Conservation (phyloP, 2,888 invertebrate genomes). For the Brachypalpus laphriformis region DNA sequence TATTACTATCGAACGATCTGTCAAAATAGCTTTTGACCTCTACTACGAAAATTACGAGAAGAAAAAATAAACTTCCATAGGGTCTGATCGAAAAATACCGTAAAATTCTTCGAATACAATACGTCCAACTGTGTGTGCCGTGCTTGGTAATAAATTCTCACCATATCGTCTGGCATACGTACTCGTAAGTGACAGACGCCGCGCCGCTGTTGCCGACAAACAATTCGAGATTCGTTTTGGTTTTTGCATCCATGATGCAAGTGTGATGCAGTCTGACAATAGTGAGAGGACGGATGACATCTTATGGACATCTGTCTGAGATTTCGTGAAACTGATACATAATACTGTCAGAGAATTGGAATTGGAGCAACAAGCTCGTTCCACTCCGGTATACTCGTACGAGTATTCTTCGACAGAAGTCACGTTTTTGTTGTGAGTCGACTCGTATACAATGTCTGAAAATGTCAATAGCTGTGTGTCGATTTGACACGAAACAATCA, state of each 20-base stretch:
- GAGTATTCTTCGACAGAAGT: conserved; percentile 8
- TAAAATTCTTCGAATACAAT: conserved; percentile 22
- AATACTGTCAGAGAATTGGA: conserved; percentile 57
- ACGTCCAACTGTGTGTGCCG: conserved; percentile 21
- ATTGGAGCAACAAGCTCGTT: conserved; percentile 57
- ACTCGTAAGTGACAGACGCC: conserved; percentile 3
- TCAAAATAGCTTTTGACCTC: conserved; percentile 21
- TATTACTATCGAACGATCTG: conserved; percentile 6
- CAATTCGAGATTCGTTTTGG: conserved; percentile 9
- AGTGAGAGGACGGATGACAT: conserved; percentile 33
- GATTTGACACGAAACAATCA: conserved; percentile 60
- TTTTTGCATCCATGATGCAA: conserved; percentile 25
- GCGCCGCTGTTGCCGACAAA: conserved; percentile 16
- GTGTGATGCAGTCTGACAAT: neutral
- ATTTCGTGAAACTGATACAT: conserved; percentile 47
- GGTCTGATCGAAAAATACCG: neutral
- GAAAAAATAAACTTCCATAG: neutral
- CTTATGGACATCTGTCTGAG: conserved; percentile 56
- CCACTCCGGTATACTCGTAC: neutral
- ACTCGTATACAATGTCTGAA: conserved; percentile 5
- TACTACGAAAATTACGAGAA: neutral
- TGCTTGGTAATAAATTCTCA: conserved; percentile 17
- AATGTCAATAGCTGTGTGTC: conserved; percentile 60
- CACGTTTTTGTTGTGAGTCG: conserved; percentile 25
- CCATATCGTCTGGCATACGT: neutral